Base-by-base conservation (phyloP, 2,113 vertebrate species). In the Prochilodus magdalenae region DNA sequence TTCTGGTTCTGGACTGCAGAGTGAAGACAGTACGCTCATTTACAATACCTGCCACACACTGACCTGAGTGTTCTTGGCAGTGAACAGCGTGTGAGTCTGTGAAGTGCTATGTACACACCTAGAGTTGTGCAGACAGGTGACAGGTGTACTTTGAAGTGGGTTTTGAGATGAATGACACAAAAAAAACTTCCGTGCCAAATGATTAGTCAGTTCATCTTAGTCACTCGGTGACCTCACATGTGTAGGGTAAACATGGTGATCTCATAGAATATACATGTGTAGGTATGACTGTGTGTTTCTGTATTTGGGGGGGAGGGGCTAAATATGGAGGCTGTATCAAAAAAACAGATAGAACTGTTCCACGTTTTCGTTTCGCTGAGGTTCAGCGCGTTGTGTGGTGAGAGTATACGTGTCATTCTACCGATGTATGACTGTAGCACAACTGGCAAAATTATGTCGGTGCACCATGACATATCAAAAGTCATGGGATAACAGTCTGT, bases 181-280 rank as follows among this genome's bases (percentile, higher is more conserved):
- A 29, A 12, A 29, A 51, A 36, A 7, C 2, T 4, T 7, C 5
- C 11, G 22, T 69, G 73, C 59, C 67, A 75, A 75, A 69, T 59
- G 40, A 81, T 60, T 66, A n/a, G 57, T 51, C 47, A 40, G 30
- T 72, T 27, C 72, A 33, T 80, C 49, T 60, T 66, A 67, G 66
- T 69, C 36, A 75, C 36, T 29, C 30, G 8, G 26, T 76, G 79
- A 75, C 55, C 57, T 82, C 82, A 79, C 75, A 72, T 6, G 29
- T n/a, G 67, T 67, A 40, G 29, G 33, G 29, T 67, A 27, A 44
- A 27, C 44, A 49, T 44, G 26, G n/a, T 73, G 71, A 71, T 82
- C 66, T 70, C 16, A n/a, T n/a, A 13, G 12, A 2, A 29, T 51
- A 40, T 14, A 53, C 0, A 51, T 71, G 67, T 47, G 26, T 14